Evolutionary conservation across 2,797 vertebrate genomes (phyloP), one percentile per base, ranked within the genome.

Genomic region (Amblyopsis hoosieri): DNA sequence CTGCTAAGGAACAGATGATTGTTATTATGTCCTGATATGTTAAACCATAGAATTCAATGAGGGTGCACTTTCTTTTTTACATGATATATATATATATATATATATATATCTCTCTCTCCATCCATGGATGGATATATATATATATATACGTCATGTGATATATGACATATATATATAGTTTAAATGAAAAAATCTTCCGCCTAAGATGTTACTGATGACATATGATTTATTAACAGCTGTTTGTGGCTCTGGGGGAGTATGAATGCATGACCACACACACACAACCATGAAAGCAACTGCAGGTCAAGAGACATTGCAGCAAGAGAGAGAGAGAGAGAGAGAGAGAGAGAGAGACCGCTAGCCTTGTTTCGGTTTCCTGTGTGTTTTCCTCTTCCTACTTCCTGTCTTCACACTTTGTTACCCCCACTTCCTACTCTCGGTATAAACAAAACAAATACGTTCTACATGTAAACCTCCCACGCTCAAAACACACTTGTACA

Each of bases 301-400:
- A 33, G 33, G 33, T 33, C 33, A 7, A 33, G 33, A 33, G 33
- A 33, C 33, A 33, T 33, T 33, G 31, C 31, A 33, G 31, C 31
- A 5, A 19, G 53, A 45, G 58, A 68, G 58, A 64, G 48, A 49
- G n/a, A 33, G 33, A 19, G 53, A 45, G 58, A 68, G 58, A 64
- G 48, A 49, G 15, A 42, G 13, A 49, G 31, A 19, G 17, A 19
- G 17, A 19, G 17, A 19, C 17, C 17, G 1, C 17, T 19, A 19
- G 1, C 48, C 42, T 72, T 60, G 53, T 71, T 67, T 66, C 54
- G 12, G 12, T 2, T 56, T 17, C 13, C 37, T 62, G 71, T 62
- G 71, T 68, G 59, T 54, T 73, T 71, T 13, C 53, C n/a, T 58
- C 64, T 73, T 71, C 68, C 77, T 67, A 67, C 76, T 73, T 73